phyloP scores from a whole-genome alignment of 2,888 invertebrate species.

The Fragum sueziense region DNA sequence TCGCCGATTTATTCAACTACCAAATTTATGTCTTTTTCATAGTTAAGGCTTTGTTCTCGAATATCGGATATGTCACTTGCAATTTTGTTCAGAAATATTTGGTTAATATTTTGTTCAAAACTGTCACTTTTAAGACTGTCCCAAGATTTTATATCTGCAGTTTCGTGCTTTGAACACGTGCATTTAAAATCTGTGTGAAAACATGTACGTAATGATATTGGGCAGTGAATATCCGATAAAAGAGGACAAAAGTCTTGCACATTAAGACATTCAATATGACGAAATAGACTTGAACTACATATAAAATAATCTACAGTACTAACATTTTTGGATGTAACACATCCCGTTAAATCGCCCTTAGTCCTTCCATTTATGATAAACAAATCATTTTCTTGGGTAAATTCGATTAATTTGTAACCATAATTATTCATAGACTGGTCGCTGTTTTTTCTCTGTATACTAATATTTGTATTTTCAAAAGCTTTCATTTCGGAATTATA shows the following conservation, averaged over 20 bases:
- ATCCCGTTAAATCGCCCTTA: neutral
- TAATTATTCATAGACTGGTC: neutral
- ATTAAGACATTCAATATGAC: no score
- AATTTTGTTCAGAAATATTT: neutral
- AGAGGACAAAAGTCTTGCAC: no score
- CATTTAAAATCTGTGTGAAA: no score
- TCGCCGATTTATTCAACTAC: neutral
- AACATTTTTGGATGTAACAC: neutral
- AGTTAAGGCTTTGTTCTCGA: neutral
- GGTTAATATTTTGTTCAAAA: neutral
- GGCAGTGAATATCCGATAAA: neutral
- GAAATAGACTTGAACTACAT: no score
- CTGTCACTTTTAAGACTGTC: neutral
- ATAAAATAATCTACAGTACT: constrained; percentile 1
- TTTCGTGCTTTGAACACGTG: no score
- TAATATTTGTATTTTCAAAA: neutral
- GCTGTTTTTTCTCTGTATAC: neutral
- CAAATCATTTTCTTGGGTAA: neutral
- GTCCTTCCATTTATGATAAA: neutral
- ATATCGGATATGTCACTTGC: neutral
- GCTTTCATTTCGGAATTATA: neutral
- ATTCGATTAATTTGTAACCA: neutral
- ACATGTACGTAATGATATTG: neutral
- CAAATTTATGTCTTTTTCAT: neutral
- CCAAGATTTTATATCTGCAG: neutral